These are phyloP conservation scores for Taurulus bubalis DNA, from an alignment of 2,113 vertebrate genomes.

Conservation along the genomic window DNA sequence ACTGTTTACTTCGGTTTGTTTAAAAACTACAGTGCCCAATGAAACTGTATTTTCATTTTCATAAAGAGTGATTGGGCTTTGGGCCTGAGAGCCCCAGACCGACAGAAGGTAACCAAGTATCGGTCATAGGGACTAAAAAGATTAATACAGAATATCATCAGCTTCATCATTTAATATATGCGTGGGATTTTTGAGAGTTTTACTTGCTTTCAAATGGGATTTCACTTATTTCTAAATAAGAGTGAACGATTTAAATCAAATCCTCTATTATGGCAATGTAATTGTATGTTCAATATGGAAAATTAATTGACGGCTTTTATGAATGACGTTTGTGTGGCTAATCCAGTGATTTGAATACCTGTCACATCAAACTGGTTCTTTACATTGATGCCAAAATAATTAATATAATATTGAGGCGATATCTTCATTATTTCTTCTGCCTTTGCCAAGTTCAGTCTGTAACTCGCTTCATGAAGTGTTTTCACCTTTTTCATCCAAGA, in stretches of 20 bases:
- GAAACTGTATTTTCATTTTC: neutral
- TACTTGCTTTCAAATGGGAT: neutral
- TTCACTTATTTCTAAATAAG: neutral
- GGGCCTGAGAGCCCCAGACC: neutral
- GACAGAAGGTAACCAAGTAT: neutral
- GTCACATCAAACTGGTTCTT: neutral
- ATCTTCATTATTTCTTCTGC: slow-evolving; percentile 6
- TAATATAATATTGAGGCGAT: no score
- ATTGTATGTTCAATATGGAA: neutral
- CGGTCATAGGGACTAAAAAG: neutral
- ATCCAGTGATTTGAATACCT: neutral
- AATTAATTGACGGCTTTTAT: neutral
- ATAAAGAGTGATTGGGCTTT: neutral
- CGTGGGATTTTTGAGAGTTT: no score
- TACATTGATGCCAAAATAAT: neutral
- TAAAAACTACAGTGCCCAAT: neutral
- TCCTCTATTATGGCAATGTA: neutral
- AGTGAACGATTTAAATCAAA: neutral
- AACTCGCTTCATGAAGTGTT: slow-evolving; percentile 44
- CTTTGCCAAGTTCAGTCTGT: slow-evolving; percentile 35
- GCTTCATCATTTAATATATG: neutral
- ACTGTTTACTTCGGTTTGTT: neutral
- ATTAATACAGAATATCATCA: neutral
- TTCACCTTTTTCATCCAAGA: slow-evolving; percentile 35
- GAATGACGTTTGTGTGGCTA: neutral